phyloP scores from a whole-genome alignment of 1,140 invertebrate species.

The Triops cancriformis region DNA sequence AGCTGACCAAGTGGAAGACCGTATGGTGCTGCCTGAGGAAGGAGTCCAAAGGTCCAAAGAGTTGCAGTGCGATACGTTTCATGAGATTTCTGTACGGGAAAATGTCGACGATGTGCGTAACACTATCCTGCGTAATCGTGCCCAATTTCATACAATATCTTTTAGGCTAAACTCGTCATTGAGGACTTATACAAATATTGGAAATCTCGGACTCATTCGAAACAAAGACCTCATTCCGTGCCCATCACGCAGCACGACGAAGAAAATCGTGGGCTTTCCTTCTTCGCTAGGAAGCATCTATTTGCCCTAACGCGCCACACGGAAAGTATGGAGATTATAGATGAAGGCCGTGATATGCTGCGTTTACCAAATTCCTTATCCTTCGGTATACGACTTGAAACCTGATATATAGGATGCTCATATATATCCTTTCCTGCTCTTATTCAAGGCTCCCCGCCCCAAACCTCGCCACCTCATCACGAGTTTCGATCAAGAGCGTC shows the following conservation, averaged over 20 bases:
- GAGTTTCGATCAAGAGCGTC: constrained; percentile 22
- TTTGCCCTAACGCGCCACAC: background rate
- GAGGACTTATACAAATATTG: constrained; percentile 12
- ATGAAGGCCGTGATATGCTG: background rate
- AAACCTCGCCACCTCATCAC: background rate
- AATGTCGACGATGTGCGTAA: constrained; percentile 53
- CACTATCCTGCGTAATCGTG: background rate
- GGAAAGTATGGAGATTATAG: background rate
- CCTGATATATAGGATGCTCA: background rate
- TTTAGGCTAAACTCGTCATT: background rate
- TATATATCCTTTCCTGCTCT: background rate
- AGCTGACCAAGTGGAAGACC: constrained; percentile 58
- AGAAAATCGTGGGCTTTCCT: constrained; percentile 15
- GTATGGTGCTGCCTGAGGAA: constrained; percentile 63
- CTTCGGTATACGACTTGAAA: background rate
- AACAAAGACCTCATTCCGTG: background rate
- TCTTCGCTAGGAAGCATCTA: constrained; percentile 15
- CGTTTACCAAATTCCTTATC: background rate
- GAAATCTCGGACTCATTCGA: background rate
- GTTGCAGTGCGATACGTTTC: constrained; percentile 67
- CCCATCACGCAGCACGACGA: constrained; percentile 16
- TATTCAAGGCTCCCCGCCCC: background rate
- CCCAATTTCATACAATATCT: constrained; percentile 5
- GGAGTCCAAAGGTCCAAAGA: constrained; percentile 59
- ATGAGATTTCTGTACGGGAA: constrained; percentile 73